A percentile compares a stretch with the other conserved stretches of the same genome.
Conservation (phyloP, 2,888 invertebrate species). For the Dicyrtoma fusca region DNA sequence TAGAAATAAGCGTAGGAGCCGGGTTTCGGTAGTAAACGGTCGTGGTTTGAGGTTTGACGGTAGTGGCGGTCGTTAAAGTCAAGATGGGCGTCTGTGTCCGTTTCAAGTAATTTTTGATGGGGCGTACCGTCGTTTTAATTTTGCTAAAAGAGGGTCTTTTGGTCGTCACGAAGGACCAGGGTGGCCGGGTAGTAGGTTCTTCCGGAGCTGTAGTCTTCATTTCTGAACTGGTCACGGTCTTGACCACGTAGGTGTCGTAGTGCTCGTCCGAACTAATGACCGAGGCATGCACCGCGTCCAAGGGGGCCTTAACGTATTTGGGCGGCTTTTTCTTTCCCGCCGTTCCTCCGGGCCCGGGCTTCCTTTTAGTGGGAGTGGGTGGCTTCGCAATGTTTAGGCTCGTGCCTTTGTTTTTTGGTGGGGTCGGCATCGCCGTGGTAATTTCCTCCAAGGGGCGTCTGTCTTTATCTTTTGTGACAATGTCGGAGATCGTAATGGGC, state of each 20-base stretch:
- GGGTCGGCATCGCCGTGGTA: constrained; percentile 18
- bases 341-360: constrained; percentile 15
- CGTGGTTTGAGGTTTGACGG: constrained; percentile 47
- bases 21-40: constrained; percentile 53
- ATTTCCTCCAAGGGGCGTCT: no score
- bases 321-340: constrained; percentile 36
- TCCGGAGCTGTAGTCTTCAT: constrained; percentile 42
- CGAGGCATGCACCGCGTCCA: constrained; percentile 50
- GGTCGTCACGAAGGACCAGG: constrained; percentile 38
- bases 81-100: constrained; percentile 39
- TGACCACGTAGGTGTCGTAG: constrained; percentile 51
- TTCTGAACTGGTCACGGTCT: constrained; percentile 36
- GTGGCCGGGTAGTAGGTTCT: constrained; percentile 20
- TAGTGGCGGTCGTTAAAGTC: constrained; percentile 51
- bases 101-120: constrained; percentile 46
- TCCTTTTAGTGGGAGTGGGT: constrained; percentile 37
- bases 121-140: constrained; percentile 42
- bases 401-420: constrained; percentile 36
- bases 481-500: constrained; percentile 43
- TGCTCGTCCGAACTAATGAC: constrained; percentile 48
- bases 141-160: constrained; percentile 38
- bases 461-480: constrained; percentile 42
- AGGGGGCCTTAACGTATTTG: constrained; percentile 51
- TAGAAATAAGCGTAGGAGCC: constrained; percentile 40
- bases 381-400: constrained; percentile 3